phyloP scores from a whole-genome alignment of 2,888 invertebrate genomes.

The Chaetogeoica ovagalla region DNA sequence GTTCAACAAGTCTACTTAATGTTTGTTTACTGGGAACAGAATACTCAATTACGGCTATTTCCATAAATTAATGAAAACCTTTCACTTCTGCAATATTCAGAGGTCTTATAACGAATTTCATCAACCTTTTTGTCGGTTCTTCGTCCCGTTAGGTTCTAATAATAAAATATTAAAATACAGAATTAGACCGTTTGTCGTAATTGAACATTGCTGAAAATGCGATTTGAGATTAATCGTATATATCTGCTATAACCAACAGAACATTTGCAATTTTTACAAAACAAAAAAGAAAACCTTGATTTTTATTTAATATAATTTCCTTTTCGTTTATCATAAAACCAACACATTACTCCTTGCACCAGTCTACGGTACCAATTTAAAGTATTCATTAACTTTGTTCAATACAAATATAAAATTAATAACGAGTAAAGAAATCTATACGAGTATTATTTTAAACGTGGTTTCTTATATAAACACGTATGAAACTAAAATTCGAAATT shows the following conservation, averaged over 20 bases:
- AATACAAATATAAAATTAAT: too few relatives aligned
- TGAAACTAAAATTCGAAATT: too few relatives aligned
- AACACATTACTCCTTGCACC: too few relatives aligned
- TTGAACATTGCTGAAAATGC: slow-evolving; percentile 4
- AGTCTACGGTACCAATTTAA: too few relatives aligned
- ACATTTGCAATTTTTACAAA: background rate
- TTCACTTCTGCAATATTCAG: slow-evolving; percentile 15
- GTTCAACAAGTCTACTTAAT: slow-evolving; percentile 3
- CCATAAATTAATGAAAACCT: slow-evolving; percentile 20
- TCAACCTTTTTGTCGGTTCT: background rate
- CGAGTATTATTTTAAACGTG: too few relatives aligned
- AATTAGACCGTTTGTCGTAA: background rate
- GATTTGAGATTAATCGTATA: slow-evolving; percentile 4
- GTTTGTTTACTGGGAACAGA: slow-evolving; percentile 20
- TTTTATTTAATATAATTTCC: slow-evolving; percentile 1
- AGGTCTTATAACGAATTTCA: slow-evolving; percentile 10
- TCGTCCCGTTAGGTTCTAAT: background rate
- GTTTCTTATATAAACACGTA: too few relatives aligned
- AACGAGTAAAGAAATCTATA: too few relatives aligned
- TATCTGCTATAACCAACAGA: slow-evolving; percentile 12
- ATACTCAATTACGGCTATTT: background rate
- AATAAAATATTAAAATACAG: background rate
- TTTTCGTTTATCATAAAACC: background rate
- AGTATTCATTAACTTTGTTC: too few relatives aligned
- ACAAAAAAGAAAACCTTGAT: slow-evolving; percentile 9